Base-by-base conservation (phyloP, 2,888 invertebrate species). In the Drosophila hamatofila region DNA sequence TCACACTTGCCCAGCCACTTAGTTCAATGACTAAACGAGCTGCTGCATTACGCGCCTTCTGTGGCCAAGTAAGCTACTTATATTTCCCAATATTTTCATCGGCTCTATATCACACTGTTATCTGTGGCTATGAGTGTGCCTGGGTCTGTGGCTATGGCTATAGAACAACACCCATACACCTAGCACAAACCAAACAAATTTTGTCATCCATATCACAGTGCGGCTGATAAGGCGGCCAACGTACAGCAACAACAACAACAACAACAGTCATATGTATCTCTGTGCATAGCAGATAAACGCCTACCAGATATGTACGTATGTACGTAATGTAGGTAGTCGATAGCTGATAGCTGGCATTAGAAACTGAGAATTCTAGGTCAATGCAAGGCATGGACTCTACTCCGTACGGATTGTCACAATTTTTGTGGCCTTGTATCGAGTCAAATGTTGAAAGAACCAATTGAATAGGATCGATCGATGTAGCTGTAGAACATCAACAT, bases 181-280 rank as follows among this genome's bases (percentile, higher is more conserved):
- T 12, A 41, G 49, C 41, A 58, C 21, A 73, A 71, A 64, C 57
- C 71, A 85, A 88, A 83, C 83, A 88, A 81, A 75, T 68, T 58
- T 79, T 72, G 78, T 80, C 72, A 80, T 61, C 51, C 57, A 57
- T 80, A 84, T 87, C 83, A 60, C 48, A 66, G 27, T 16, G 39
- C 42, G 39, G 39, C 77, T 81, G 83, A 83, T 83, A 83, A 56
- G 42, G 27, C 55, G 18, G 8, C 25, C 52, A 21, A 33, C 2
- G n/a, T n/a, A 30, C 74, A 58, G 23, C 30, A 51, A 54, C 27
- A 49, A 4, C 18, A 18, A 33, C 21, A 21, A 4, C 51, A 35
- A 18, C 30, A 37, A 27, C n/a, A 5, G 11, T 14, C 18, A 30
- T 27, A 6, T 56, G 55, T 27, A 35, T 51, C 21, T 27, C 39